Evolutionary conservation across 2,797 vertebrate genomes (phyloP), one percentile per base, ranked within the genome.

Genomic region (Hyperoplus lanceolatus): DNA sequence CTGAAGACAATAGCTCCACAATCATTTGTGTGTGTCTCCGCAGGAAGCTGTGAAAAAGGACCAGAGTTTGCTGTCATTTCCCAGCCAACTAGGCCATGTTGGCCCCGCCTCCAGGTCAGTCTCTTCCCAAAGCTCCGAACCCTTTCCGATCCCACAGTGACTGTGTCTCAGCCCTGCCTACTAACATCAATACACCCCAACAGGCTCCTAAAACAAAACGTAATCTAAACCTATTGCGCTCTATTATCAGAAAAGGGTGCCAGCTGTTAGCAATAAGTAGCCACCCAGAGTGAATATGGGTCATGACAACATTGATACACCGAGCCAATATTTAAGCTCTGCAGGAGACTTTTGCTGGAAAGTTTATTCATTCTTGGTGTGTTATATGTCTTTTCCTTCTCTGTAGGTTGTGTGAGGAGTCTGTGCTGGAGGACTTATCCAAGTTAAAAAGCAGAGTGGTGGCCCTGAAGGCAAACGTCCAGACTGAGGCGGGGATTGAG

Each of bases 41-140:
- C 92, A 96, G 96, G 95, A 96, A 93, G 96, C 94, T 82, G 94
- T 96, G 87, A 96, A 96, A 90, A 96, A 96, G 83, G 94, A 96
- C 83, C 93, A 95, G 90, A 93, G 93, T 86, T 92, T 96, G 83
- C 92, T 96, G 71, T 94, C 94, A 54, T 96, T 96, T 91, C 93
- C 94, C 62, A 93, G 93, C 92, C 95, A 95, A 90, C 91, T 96
- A 85, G 91, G 92, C 78, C 96, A 96, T 61, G 90, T 96, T 79
- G 92, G 95, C 87, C 63, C 93, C 67, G 95, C 95, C 80, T 96
- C 94, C 71, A 95, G 96, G 96, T 96, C 73, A 87, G 94, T 88
- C 73, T 86, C 63, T 87, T 81, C 76, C 74, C 73, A 69, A 90
- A 89, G 77, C 60, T 73, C 68, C 36, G 59, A 87, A 69, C 61